Percentiles rank a stretch among this genome's conserved stretches.
phyloP scores from a whole-genome alignment of 1,140 invertebrate species.

The Drosophila kanapiae region DNA sequence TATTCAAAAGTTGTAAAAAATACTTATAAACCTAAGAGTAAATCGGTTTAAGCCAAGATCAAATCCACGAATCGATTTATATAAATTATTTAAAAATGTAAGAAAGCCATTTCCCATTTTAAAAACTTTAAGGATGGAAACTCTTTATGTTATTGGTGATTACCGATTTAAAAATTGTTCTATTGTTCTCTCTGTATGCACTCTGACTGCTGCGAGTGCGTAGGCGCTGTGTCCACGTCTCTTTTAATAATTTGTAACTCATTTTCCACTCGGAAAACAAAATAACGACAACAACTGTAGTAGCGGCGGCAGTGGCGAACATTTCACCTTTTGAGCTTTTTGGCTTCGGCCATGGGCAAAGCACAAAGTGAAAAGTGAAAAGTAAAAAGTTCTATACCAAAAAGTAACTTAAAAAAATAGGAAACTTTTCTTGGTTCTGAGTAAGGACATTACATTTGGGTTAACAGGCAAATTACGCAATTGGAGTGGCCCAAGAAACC shows the following conservation, averaged over 20 bases:
- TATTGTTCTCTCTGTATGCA: conserved; percentile 18
- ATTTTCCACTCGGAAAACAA: conserved; percentile 73
- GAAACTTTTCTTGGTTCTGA: conserved; percentile 56
- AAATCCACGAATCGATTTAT: too few species aligned
- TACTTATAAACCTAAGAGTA: too few species aligned
- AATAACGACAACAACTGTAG: conserved; percentile 48
- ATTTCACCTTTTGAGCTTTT: conserved; percentile 65
- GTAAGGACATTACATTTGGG: conserved; percentile 67
- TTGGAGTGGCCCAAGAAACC: conserved; percentile 52
- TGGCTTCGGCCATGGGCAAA: conserved; percentile 47
- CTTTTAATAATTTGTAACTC: conserved; percentile 81
- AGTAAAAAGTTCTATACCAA: conserved; percentile 69
- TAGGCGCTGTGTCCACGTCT: conserved; percentile 48
- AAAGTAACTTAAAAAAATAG: conserved; percentile 61
- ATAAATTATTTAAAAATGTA: too few species aligned
- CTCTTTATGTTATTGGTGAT: background rate
- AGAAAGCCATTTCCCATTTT: too few species aligned
- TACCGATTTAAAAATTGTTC: background rate
- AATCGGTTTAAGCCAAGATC: too few species aligned
- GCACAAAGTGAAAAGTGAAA: conserved; percentile 69
- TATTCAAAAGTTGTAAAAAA: too few species aligned
- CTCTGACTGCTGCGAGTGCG: conserved; percentile 25
- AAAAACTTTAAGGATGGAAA: background rate
- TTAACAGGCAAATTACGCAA: conserved; percentile 73
- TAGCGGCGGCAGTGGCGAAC: conserved; percentile 22